Base-by-base conservation (phyloP, 2,797 vertebrate genomes). In the Lophius americanus region DNA sequence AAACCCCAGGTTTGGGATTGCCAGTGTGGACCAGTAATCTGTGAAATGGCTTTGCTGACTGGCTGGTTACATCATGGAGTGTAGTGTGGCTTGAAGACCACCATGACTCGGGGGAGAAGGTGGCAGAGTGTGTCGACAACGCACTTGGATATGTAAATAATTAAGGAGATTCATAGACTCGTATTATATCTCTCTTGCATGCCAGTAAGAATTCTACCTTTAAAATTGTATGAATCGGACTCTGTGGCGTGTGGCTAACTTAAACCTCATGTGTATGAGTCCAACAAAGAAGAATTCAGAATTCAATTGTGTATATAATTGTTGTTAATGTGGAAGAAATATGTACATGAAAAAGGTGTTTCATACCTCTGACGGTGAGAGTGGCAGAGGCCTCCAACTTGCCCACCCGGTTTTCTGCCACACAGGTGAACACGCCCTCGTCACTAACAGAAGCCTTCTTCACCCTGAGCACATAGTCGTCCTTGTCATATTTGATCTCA, bases 401-500 rank as follows among this genome's bases (percentile, higher is more conserved):
- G 23, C 98, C 98, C 54, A 99, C 98, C 0, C 97, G 94, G 75
- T 99, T 99, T 85, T 99, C 98, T 0, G 96, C 96, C 68, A 98
- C 93, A 41, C 98, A 99, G 62, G 94, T 95, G 76, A 95, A 99
- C 1, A 94, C 95, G 42, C 98, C 98, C 73, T 98, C 96, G 8
- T 99, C 98, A 0, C 82, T 82, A 46, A 95, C 90, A 50, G 87
- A 68, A 0, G 96, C 94, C 83, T 97, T 98, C 92, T 98, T 99
- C 81, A 99, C 95, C 72, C 97, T 94, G 88, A 99, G 91, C 10
- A 97, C 94, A 49, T 97, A 97, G 82, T 99, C 98, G 4, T 99
- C 97, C 86, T 96, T 98, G 85, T 99, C 98, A 14, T 97, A 97
- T 78, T 95, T 97, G 88, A 98, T 96, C 85, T 99, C 98, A 12